phyloP scores from a whole-genome alignment of 2,888 invertebrate species.

The Taenaris catops region DNA sequence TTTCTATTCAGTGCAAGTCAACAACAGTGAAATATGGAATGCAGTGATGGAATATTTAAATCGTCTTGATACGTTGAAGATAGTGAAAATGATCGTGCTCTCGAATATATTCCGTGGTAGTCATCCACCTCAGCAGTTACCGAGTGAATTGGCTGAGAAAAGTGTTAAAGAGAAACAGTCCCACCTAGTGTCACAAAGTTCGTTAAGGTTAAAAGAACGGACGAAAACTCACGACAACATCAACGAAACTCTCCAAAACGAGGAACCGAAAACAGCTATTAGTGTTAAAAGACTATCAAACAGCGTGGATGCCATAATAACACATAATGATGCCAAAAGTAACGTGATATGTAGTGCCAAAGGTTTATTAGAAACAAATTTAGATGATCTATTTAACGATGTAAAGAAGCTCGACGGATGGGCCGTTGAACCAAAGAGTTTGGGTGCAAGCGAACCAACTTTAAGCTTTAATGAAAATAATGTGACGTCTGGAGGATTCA shows the following conservation, averaged over 20 bases:
- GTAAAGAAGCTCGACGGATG: conserved; percentile 50
- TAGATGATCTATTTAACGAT: conserved; percentile 70
- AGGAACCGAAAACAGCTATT: conserved; percentile 40
- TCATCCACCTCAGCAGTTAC: conserved; percentile 54
- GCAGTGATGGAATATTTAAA: conserved; percentile 77
- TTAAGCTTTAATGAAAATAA: conserved; percentile 50
- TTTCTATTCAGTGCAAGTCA: conserved; percentile 36
- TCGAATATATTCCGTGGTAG: conserved; percentile 69
- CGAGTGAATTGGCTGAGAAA: conserved; percentile 31
- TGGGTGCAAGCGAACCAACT: conserved; percentile 68
- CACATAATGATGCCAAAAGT: conserved; percentile 56
- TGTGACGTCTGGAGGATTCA: too few species aligned
- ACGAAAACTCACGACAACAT: conserved; percentile 57
- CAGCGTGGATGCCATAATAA: conserved; percentile 62
- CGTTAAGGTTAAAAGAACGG: conserved; percentile 55
- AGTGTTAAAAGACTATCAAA: conserved; percentile 60
- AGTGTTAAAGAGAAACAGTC: conserved; percentile 33
- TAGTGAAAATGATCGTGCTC: conserved; percentile 74
- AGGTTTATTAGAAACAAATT: conserved; percentile 77
- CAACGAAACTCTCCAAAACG: conserved; percentile 28
- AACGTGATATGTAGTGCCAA: conserved; percentile 78
- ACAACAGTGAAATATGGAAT: conserved; percentile 64
- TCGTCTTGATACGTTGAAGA: conserved; percentile 61
- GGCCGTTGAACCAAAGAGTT: conserved; percentile 55
- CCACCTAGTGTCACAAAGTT: conserved; percentile 46